These are phyloP conservation scores for Phenacoccus solenopsis DNA, from an alignment of 1,140 invertebrate species.

Conservation along the genomic window DNA sequence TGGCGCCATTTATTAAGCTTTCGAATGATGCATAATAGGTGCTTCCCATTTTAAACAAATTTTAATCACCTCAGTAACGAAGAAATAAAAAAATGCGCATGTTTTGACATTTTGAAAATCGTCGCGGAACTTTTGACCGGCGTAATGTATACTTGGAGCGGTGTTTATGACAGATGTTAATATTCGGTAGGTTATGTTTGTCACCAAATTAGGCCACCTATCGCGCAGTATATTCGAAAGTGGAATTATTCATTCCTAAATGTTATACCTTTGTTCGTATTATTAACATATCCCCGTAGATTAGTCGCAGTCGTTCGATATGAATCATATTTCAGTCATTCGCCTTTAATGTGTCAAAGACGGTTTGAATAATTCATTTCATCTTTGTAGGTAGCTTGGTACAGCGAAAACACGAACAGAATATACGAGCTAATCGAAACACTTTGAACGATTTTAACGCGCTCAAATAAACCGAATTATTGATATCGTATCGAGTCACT, in stretches of 20 bases:
- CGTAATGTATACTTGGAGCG: too few relatives aligned
- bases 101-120: too few relatives aligned
- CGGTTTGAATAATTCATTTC: not conserved
- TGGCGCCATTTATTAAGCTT: too few relatives aligned
- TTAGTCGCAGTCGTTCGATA: not conserved
- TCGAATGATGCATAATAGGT: too few relatives aligned
- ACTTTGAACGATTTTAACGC: not conserved
- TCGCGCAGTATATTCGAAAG: not conserved
- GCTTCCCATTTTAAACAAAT: too few relatives aligned
- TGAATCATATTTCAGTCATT: not conserved
- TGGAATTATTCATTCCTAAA: not conserved
- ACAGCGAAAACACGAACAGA: too few relatives aligned
- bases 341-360: not conserved
- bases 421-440: not conserved
- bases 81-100: too few relatives aligned
- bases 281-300: not conserved
- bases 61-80: too few relatives aligned
- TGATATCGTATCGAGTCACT: too few relatives aligned
- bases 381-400: too few relatives aligned
- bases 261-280: not conserved
- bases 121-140: too few relatives aligned
- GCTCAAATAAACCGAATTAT: not conserved
- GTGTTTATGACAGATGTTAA: not conserved
- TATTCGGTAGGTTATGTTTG: not conserved
- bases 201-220: not conserved